Percentiles rank a stretch among this genome's conserved stretches.
These are phyloP conservation scores for Helogale parvula DNA, from an alignment of 2,113 vertebrate genomes.

Conservation along the genomic window DNA sequence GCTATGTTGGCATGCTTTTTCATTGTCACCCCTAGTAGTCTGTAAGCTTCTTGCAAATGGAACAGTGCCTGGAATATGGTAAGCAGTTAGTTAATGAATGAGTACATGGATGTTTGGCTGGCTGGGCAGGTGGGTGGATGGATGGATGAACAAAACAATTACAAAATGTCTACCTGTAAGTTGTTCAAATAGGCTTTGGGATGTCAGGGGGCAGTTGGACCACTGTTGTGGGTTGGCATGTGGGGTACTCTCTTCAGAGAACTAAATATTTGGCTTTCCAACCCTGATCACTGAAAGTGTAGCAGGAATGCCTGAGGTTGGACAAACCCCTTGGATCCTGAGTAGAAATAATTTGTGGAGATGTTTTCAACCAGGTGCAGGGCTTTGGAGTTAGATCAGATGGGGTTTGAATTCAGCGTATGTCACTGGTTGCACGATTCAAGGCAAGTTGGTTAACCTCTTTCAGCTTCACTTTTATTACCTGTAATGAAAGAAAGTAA, in stretches of 20 bases:
- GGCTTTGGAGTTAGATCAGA: not conserved
- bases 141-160: not conserved
- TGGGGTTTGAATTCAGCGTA: not conserved
- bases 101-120: not conserved
- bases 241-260: not conserved
- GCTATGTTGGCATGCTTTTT: not conserved
- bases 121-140: not conserved
- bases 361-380: not conserved
- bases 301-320: not conserved
- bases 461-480: not conserved
- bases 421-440: not conserved
- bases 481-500: not conserved
- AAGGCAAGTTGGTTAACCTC: not conserved
- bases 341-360: not conserved
- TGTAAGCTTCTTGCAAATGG: not conserved
- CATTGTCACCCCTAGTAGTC: not conserved
- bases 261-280: conserved; percentile 20
- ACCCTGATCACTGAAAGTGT: not conserved
- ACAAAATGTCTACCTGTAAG: not conserved
- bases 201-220: not conserved
- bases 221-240: not conserved
- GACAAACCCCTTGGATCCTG: not conserved
- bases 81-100: not conserved
- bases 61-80: not conserved
- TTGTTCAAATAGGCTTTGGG: not conserved